A percentile compares a stretch with the other conserved stretches of the same genome.
phyloP scores from a whole-genome alignment of 2,113 vertebrate species.

The Cyanistes caeruleus region DNA sequence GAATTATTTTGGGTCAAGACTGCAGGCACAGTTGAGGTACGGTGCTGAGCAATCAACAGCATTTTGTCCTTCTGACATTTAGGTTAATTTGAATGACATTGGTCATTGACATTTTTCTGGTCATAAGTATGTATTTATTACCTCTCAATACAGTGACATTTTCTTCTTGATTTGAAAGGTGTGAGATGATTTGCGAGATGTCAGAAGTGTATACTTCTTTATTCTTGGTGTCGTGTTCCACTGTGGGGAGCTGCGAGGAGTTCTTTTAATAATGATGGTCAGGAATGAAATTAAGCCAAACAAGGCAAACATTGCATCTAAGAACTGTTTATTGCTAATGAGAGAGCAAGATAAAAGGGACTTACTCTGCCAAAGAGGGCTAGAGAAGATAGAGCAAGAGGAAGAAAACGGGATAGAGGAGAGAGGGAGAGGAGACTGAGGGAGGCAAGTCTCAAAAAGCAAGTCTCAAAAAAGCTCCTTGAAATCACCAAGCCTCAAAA shows the following conservation, averaged over 20 bases:
- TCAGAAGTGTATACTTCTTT: not conserved
- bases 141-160: not conserved
- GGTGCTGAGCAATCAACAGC: not conserved
- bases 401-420: not conserved
- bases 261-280: not conserved
- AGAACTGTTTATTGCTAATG: not conserved
- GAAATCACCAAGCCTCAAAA: not conserved
- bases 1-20: not conserved
- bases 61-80: not conserved
- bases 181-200: not conserved
- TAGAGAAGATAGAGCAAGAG: not conserved
- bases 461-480: not conserved
- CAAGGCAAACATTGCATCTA: not conserved
- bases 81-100: not conserved
- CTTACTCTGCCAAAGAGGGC: not conserved
- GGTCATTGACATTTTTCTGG: not conserved
- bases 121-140: not conserved
- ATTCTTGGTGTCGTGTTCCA: not conserved
- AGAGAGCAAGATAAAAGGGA: not conserved
- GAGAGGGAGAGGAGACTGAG: not conserved
- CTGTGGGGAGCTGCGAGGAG: accelerated
- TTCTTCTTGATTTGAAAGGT: not conserved
- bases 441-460: not conserved
- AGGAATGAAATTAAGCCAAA: too few relatives aligned
- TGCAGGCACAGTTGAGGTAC: not conserved